Conservation (phyloP, 2,113 vertebrate species). For the Chauna torquata region DNA sequence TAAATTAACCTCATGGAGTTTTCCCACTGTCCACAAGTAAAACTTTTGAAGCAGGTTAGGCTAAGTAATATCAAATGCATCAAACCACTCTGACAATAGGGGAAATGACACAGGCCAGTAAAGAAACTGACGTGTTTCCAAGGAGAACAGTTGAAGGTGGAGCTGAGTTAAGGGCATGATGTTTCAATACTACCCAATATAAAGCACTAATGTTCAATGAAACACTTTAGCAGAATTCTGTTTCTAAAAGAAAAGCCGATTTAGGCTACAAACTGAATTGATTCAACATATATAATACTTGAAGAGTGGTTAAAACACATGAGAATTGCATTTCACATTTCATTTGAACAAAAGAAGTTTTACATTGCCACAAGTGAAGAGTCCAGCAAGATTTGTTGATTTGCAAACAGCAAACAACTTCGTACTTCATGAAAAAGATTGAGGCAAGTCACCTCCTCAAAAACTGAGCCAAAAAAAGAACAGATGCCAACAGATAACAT, state of each 20-base stretch:
- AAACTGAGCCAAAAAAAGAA: not conserved
- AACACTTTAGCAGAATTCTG: not conserved
- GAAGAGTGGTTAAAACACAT: not conserved
- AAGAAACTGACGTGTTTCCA: not conserved
- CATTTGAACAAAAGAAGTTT: not conserved
- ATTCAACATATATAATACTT: not conserved
- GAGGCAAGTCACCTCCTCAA: not conserved
- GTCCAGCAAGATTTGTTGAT: not conserved
- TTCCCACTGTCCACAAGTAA: not conserved
- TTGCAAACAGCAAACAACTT: not conserved
- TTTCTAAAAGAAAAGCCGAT: not conserved
- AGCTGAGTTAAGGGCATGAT: not conserved
- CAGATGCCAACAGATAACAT: rapidly evolving
- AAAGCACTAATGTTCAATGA: not conserved
- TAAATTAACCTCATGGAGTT: not conserved
- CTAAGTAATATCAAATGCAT: not conserved
- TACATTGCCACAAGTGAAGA: not conserved
- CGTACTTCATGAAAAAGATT: not conserved
- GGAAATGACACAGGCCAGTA: not conserved
- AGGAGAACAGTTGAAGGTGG: not conserved
- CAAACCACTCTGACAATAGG: not conserved
- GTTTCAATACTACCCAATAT: not conserved
- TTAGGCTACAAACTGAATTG: not conserved
- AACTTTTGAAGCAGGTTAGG: not conserved
- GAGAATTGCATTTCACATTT: not conserved